These are phyloP conservation scores for Phaonia tiefii DNA, from an alignment of 2,888 invertebrate species.

Conservation along the genomic window DNA sequence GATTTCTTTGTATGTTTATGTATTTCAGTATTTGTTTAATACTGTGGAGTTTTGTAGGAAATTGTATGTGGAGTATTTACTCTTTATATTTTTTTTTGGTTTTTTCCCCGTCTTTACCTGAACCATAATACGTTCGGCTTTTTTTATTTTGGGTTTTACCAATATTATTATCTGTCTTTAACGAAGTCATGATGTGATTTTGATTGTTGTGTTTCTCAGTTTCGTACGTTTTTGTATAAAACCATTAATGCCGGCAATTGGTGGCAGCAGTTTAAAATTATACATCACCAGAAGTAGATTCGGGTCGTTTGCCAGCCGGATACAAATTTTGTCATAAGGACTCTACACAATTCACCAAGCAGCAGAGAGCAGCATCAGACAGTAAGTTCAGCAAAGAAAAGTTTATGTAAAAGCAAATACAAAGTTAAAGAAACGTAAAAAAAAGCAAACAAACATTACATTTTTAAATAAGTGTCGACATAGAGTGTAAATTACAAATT, in stretches of 20 bases:
- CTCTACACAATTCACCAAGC: constrained; percentile 64
- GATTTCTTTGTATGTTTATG: no score
- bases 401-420: background rate
- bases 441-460: background rate
- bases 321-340: constrained; percentile 54
- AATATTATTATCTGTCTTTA: constrained; percentile 37
- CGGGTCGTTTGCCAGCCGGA: constrained; percentile 14
- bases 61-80: constrained; percentile 49
- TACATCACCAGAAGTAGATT: constrained; percentile 70
- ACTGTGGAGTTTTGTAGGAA: constrained; percentile 61
- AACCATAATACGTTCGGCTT: constrained; percentile 43
- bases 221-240: constrained; percentile 76
- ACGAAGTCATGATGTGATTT: constrained; percentile 51
- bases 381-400: constrained; percentile 70
- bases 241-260: constrained; percentile 71
- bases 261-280: constrained; percentile 74
- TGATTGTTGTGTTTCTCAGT: constrained; percentile 34
- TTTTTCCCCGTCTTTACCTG: constrained; percentile 68
- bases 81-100: constrained; percentile 47
- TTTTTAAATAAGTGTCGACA: background rate
- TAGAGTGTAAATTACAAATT: no score
- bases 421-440: background rate
- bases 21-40: background rate
- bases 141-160: constrained; percentile 60
- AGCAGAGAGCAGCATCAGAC: constrained; percentile 73